Percentiles rank a stretch among this genome's conserved stretches.
Evolutionary conservation across 2,113 vertebrate species (phyloP).

Genomic region (Thalassarche chlororhynchos): DNA sequence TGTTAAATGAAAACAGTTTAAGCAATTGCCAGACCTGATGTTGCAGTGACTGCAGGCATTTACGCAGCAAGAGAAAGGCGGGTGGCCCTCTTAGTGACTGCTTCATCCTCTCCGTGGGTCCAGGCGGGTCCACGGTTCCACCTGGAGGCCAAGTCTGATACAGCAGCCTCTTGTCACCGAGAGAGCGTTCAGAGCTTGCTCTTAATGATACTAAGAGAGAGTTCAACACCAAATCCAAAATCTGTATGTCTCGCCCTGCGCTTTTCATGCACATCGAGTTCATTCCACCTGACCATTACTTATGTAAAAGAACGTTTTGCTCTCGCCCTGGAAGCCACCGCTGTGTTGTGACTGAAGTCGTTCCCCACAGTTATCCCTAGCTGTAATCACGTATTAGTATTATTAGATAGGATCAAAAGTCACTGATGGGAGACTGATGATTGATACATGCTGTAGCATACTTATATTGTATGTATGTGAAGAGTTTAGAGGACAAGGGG

Average conservation of each 20-base stretch:
- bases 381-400: accelerated
- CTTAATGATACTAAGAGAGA: accelerated
- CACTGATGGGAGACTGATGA: neutral
- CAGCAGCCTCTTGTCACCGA: neutral
- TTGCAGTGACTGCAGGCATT: neutral
- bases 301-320: accelerated
- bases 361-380: neutral
- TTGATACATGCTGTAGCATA: no score
- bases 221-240: accelerated
- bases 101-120: accelerated
- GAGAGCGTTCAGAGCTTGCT: no score
- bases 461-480: accelerated
- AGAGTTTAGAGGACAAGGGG: neutral
- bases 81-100: no score
- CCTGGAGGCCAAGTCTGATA: accelerated
- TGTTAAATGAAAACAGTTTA: neutral
- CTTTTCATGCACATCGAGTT: accelerated
- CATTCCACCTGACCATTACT: accelerated
- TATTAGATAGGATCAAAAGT: no score
- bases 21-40: neutral
- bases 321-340: neutral
- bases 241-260: accelerated
- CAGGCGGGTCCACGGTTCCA: neutral
- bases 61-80: accelerated
- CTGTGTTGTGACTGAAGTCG: neutral